Evolutionary conservation across 2,888 invertebrate species (phyloP), one percentile per base, ranked within the genome.

Genomic region (Folsomia candida): DNA sequence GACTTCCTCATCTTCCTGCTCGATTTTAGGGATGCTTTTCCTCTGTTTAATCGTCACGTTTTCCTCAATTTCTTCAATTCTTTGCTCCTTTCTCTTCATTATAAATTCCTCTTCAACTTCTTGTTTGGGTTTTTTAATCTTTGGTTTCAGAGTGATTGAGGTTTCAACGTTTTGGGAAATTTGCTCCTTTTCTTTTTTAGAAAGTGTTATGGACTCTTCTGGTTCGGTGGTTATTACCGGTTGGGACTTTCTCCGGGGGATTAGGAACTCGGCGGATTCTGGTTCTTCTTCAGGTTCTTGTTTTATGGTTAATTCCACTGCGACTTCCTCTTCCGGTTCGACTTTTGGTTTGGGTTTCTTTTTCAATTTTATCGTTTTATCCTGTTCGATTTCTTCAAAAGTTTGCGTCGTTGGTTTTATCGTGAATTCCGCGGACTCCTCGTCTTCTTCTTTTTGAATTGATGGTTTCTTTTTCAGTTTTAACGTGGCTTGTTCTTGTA

Each of bases 231-330:
- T 28, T 2, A 67, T 65, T 26, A 58, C 54, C n/a, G 67, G 37
- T 0, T 58, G 67, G n/a, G 67, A 63, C 57, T 69, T 69, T 18
- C 26, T 57, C 37, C 65, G 62, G 88, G 24, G 51, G 4, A 54
- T 3, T 2, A 28, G 20, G 28, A 65, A 51, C 1, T 25, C 27
- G 11, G 51, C 65, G 3, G 62, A 54, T 3, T 25, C 11, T 25
- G 22, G n/a, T 47, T 69, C 69, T 47, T 58, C 47, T n/a, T 64
- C 64, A 1, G 25, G 28, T 69, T 64, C 54, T 18, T 66, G 29
- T 27, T 57, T 62, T 0, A 69, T 57, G 18, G 57, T 37, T 24
- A 69, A 29, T 0, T 61, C 61, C 24, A 47, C 69, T 3, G 51
- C 28, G 2, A 70, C 67, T n/a, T 73, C 68, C 20, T 20, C 58